A percentile compares a stretch with the other conserved stretches of the same genome.
Evolutionary conservation across 2,797 vertebrate species (phyloP).

Genomic region (Limnodromus scolopaceus): DNA sequence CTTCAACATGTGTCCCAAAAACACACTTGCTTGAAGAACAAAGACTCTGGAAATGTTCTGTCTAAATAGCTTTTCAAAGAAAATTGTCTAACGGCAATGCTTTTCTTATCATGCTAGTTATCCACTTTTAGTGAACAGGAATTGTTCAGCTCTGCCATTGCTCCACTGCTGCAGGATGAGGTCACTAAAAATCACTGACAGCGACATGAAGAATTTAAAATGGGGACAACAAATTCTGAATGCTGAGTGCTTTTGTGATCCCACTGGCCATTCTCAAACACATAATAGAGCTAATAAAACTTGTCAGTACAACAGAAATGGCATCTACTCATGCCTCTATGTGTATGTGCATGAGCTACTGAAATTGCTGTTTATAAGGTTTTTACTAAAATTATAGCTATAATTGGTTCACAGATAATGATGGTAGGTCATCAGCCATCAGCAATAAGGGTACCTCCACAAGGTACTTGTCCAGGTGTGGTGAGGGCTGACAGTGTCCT

Average conservation of each 20-base stretch:
- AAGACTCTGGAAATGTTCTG: neutral
- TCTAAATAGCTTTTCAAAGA: neutral
- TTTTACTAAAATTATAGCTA: neutral
- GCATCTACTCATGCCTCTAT: neutral
- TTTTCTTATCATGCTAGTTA: neutral
- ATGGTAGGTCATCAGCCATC: neutral
- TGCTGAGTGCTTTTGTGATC: neutral
- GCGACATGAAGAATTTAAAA: neutral
- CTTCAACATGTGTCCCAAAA: neutral
- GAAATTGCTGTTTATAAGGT: neutral
- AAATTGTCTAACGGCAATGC: neutral
- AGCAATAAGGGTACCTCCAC: neutral
- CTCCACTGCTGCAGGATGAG: neutral
- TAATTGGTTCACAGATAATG: neutral
- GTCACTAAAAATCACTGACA: neutral
- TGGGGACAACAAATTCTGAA: neutral
- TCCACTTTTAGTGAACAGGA: neutral
- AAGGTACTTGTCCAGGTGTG: fast-evolving
- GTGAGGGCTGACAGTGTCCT: neutral
- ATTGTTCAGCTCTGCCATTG: neutral
- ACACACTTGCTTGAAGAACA: neutral
- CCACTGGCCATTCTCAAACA: neutral
- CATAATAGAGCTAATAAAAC: neutral
- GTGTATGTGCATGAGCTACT: fast-evolving
- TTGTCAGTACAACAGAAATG: neutral